A percentile compares a stretch with the other conserved stretches of the same genome.
phyloP scores from a whole-genome alignment of 2,113 vertebrate species.

The Gavialis gangeticus region DNA sequence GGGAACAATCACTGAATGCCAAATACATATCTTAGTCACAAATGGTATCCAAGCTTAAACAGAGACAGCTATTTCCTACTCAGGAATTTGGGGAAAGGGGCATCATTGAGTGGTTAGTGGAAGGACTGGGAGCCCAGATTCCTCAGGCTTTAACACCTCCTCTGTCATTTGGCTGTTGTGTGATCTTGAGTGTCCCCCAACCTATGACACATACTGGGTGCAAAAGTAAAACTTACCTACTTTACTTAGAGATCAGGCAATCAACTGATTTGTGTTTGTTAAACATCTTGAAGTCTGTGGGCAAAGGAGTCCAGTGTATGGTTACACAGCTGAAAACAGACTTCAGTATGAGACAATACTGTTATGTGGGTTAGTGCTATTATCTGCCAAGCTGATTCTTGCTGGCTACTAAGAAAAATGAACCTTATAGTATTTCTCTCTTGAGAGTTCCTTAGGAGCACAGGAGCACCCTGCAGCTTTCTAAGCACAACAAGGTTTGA shows the following conservation, averaged over 20 bases:
- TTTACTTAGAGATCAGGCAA: neutral
- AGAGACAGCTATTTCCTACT: neutral
- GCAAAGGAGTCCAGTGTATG: neutral
- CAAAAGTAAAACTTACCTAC: accelerated
- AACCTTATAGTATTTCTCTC: neutral
- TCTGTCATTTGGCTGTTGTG: neutral
- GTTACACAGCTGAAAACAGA: neutral
- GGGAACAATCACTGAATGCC: neutral
- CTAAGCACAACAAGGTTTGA: neutral
- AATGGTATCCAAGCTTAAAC: neutral
- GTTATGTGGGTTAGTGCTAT: accelerated
- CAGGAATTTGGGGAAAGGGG: neutral
- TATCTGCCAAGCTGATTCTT: neutral
- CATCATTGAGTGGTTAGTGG: accelerated
- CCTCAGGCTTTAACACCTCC: accelerated
- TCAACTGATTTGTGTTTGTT: neutral
- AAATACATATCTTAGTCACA: slow-evolving; percentile 5
- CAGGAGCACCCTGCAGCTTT: neutral
- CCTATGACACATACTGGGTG: neutral
- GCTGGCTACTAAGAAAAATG: neutral
- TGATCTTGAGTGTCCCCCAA: neutral
- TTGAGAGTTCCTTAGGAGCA: neutral
- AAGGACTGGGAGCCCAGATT: accelerated
- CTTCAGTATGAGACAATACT: neutral
- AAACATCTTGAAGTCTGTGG: neutral